Base-by-base conservation (phyloP, 1,140 invertebrate species). In the Aphelinus atriplicis region DNA sequence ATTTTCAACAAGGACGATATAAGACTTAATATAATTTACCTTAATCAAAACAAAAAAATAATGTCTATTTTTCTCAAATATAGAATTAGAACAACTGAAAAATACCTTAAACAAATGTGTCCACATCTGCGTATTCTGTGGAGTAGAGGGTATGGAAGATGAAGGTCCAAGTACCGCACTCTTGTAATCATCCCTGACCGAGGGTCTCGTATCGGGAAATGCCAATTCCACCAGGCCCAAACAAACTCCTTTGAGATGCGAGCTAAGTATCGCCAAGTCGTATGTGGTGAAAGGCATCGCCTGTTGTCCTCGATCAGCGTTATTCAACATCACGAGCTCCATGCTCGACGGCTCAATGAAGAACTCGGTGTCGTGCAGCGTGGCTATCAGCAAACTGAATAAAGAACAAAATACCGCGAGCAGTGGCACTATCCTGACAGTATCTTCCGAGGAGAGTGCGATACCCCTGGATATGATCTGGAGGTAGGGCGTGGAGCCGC, bases 291-390 rank as follows among this genome's bases (percentile, higher is more conserved):
- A 94, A 1, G 92, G 92, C 84, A 91, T 90, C 9, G 89, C 90
- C 69, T 82, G 88, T 73, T 78, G 89, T 70, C 74, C 75, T 26
- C 80, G 80, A 6, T 43, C 61, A 4, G 81, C 73, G 5, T 69
- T 61, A 43, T 72, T 69, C 2, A 51, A 51, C 2, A 60, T 43
- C 1, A 45, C 42, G 3, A 62, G 7, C 42, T 71, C 75, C 45
- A 67, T 63, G 2, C 66, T 65, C 0, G 79, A 82, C 0, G 77
- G 75, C 46, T 88, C 83, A 2, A 84, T 78, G n/a, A 91, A 91
- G 81, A 98, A 97, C 83, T 97, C 96, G 3, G 92, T 92, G 85
- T 98, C 96, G 80, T 97, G 95, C 26, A 97, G 84, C 0, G 96
- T 97, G 0, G 94, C 92, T 57, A 97, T 90, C 1, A 96, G 89